Evolutionary conservation across 2,888 invertebrate genomes (phyloP).

Genomic region (Arrhopalites spinosus): DNA sequence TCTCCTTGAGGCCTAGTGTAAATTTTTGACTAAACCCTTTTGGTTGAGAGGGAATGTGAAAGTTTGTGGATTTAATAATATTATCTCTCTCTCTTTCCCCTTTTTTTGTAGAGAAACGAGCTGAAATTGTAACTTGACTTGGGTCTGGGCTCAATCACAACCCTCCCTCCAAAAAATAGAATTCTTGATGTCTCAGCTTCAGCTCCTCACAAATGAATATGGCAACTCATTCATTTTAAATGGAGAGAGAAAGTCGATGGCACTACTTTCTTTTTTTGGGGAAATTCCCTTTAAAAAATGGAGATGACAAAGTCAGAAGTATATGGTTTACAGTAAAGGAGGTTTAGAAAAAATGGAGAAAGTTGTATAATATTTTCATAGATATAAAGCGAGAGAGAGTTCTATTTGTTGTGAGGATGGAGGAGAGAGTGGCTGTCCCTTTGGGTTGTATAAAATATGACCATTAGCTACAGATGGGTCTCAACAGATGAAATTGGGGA

Average conservation of each 20-base stretch:
- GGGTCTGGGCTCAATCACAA: background rate
- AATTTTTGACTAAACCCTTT: conserved; percentile 11
- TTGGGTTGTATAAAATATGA: conserved; percentile 25
- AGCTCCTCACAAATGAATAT: background rate
- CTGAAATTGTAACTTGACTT: too few relatives aligned
- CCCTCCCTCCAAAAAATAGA: too few relatives aligned
- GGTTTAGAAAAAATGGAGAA: background rate
- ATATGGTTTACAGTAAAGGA: background rate
- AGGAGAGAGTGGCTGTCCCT: background rate
- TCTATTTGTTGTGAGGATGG: too few relatives aligned
- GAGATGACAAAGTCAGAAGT: background rate
- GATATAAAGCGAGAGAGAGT: background rate
- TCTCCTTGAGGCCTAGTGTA: background rate
- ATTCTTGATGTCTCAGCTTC: background rate
- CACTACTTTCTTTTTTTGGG: too few relatives aligned
- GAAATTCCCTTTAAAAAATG: too few relatives aligned
- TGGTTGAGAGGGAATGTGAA: background rate
- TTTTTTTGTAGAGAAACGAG: too few relatives aligned
- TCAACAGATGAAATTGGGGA: conserved; percentile 32
- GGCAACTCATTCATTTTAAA: background rate
- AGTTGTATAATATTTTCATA: background rate
- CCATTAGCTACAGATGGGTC: conserved; percentile 34
- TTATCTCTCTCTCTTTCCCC: background rate
- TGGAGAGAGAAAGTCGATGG: background rate
- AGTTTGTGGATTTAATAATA: background rate